A percentile compares a stretch with the other conserved stretches of the same genome.
phyloP scores from a whole-genome alignment of 2,888 invertebrate species.

The Drosophila nigricruria region DNA sequence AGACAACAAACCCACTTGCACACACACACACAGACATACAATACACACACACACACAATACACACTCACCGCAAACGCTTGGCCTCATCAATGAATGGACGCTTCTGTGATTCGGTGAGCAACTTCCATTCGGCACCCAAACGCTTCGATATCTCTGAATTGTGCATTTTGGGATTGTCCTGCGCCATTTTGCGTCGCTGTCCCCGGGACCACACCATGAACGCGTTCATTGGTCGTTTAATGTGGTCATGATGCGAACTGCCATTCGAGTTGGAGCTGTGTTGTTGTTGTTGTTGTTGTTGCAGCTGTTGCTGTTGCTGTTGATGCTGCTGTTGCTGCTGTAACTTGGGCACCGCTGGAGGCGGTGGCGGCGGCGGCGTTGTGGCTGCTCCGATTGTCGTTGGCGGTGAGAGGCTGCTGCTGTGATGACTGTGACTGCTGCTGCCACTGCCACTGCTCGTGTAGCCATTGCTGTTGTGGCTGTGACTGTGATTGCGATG shows the following conservation, averaged over 20 bases:
- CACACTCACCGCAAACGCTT: slow-evolving; percentile 91
- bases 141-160: slow-evolving; percentile 94
- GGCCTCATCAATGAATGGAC: slow-evolving; percentile 98
- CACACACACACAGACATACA: slow-evolving; percentile 23
- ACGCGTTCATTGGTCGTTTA: slow-evolving; percentile 98
- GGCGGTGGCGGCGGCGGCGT: slow-evolving; percentile 52
- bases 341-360: slow-evolving; percentile 39
- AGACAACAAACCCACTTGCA: slow-evolving; percentile 45
- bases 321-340: slow-evolving; percentile 17
- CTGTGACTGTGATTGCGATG: slow-evolving; percentile 67
- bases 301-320: slow-evolving; percentile 38
- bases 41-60: slow-evolving; percentile 4
- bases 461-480: slow-evolving; percentile 65
- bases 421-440: slow-evolving; percentile 63
- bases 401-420: slow-evolving; percentile 70
- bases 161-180: slow-evolving; percentile 97
- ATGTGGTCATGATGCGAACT: slow-evolving; percentile 89
- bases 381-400: slow-evolving; percentile 51
- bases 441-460: slow-evolving; percentile 62
- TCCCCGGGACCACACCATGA: slow-evolving; percentile 98
- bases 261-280: slow-evolving; percentile 35
- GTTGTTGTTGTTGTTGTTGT: slow-evolving; percentile 34
- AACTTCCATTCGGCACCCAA: slow-evolving; percentile 98
- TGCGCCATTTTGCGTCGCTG: slow-evolving; percentile 96
- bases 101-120: slow-evolving; percentile 93